Conservation (phyloP, 2,113 vertebrate species). For the Maccullochella peelii region DNA sequence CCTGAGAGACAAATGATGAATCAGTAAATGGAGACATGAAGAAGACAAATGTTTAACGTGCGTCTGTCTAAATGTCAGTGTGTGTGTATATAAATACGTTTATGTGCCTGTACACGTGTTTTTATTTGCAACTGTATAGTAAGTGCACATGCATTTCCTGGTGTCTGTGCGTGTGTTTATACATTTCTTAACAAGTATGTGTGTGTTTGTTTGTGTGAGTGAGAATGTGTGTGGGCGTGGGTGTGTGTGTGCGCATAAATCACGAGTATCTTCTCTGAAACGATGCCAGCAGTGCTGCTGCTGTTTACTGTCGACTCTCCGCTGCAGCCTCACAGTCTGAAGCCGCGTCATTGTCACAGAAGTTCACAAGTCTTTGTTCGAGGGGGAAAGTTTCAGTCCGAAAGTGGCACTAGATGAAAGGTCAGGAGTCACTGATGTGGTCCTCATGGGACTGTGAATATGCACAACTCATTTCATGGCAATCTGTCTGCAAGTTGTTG, state of each 20-base stretch:
- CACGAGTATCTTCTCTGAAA: conserved; percentile 34
- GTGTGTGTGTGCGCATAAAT: conserved; percentile 30
- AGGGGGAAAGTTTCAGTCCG: background rate
- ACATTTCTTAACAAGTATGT: background rate
- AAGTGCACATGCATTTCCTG: conserved; percentile 18
- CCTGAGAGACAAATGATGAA: conserved; percentile 45
- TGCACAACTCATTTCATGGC: background rate
- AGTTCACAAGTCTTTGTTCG: background rate
- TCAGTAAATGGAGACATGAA: conserved; percentile 41
- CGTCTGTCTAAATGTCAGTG: background rate
- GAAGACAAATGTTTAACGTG: background rate
- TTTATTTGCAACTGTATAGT: background rate
- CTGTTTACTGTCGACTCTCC: conserved; percentile 23
- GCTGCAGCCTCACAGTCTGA: conserved; percentile 17
- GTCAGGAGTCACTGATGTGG: background rate
- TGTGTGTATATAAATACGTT: background rate
- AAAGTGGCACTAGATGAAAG: background rate
- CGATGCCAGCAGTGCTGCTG: conserved; percentile 30
- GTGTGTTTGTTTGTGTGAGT: conserved; percentile 28
- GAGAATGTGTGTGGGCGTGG: conserved; percentile 28
- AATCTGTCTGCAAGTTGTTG: background rate
- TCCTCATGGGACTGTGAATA: background rate
- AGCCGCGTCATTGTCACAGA: background rate
- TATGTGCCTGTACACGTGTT: background rate
- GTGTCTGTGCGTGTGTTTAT: conserved; percentile 33